Conservation (phyloP, 2,113 vertebrate species). For the Antechinus flavipes region DNA sequence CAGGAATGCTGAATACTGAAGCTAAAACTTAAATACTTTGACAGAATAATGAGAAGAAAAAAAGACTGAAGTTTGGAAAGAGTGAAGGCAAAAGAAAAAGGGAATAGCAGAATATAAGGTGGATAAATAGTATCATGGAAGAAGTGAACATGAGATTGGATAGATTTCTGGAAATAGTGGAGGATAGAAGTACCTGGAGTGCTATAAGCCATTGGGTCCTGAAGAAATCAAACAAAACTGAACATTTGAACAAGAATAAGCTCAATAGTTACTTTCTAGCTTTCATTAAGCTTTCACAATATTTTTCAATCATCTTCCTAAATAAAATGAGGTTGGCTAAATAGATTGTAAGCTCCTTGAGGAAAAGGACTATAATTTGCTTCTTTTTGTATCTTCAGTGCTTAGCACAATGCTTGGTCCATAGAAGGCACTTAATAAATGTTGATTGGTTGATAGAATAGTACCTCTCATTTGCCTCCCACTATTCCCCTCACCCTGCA, state of each 20-base stretch:
- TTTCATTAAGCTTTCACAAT: neutral
- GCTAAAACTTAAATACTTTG: neutral
- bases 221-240: neutral
- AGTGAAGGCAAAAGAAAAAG: neutral
- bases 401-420: neutral
- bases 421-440: neutral
- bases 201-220: neutral
- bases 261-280: neutral
- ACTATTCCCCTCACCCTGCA: neutral
- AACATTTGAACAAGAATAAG: neutral
- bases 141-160: neutral
- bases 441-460: neutral
- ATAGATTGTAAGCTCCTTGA: neutral
- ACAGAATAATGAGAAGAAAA: neutral
- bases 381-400: neutral
- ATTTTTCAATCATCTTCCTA: neutral
- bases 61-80: neutral
- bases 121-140: neutral
- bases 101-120: neutral
- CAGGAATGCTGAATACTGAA: too few species aligned
- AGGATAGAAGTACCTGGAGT: neutral
- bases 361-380: too few species aligned
- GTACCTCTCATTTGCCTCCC: neutral
- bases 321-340: neutral
- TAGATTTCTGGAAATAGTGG: neutral